Percentiles rank a stretch among this genome's conserved stretches.
These are phyloP conservation scores for Toxotes chatareus DNA, from an alignment of 2,113 vertebrate species.

Conservation along the genomic window DNA sequence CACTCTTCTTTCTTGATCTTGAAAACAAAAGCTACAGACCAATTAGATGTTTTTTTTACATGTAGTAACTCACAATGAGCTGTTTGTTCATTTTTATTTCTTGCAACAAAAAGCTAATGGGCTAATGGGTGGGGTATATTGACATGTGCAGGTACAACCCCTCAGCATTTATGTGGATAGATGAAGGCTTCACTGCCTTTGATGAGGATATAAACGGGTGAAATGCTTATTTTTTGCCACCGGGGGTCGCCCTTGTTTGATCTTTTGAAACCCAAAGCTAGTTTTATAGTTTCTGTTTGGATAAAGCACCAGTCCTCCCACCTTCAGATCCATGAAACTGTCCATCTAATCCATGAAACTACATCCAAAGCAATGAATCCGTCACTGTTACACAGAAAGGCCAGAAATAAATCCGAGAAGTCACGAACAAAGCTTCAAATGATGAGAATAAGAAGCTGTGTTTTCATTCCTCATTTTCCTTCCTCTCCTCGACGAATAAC, in stretches of 20 bases:
- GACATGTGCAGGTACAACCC: too few species aligned
- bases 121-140: too few species aligned
- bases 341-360: constrained; percentile 15
- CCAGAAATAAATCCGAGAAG: neutral
- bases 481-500: constrained; percentile 25
- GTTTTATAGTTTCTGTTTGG: neutral
- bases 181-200: too few species aligned
- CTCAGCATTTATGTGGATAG: too few species aligned
- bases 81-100: too few species aligned
- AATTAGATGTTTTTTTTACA: too few species aligned
- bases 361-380: neutral
- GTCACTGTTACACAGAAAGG: neutral
- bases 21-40: too few species aligned
- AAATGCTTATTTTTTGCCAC: constrained; percentile 38
- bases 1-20: too few species aligned
- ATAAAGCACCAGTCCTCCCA: neutral
- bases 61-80: too few species aligned
- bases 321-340: neutral
- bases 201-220: too few species aligned
- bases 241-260: constrained; percentile 35
- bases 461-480: neutral
- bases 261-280: neutral
- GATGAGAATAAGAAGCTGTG: too few species aligned
- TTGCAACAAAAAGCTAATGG: too few species aligned
- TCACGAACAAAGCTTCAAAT: neutral